Conservation (phyloP, 1,140 invertebrate genomes). For the Callitettix versicolor region DNA sequence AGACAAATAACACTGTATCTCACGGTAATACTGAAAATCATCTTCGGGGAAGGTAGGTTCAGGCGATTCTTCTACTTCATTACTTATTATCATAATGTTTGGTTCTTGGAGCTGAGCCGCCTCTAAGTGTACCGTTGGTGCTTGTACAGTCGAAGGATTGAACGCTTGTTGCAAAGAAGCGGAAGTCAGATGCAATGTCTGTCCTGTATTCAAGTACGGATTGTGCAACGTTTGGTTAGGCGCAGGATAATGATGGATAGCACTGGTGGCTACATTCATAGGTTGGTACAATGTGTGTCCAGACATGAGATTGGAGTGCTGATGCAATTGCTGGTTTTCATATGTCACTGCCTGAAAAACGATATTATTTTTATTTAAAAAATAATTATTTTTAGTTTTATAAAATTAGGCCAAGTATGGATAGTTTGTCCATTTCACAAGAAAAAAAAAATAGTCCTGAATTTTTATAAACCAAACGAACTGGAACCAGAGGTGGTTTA, state of each 20-base stretch:
- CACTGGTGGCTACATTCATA: constrained; percentile 6
- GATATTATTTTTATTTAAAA: neutral
- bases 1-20: constrained; percentile 19
- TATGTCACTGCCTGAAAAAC: constrained; percentile 6
- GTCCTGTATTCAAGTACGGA: neutral
- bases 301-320: neutral
- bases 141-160: neutral
- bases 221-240: constrained; percentile 5
- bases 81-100: neutral
- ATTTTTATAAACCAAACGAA: too few relatives aligned
- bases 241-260: neutral
- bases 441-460: too few relatives aligned
- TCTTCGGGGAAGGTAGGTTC: constrained; percentile 13
- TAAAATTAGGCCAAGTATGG: too few relatives aligned
- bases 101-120: neutral
- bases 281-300: constrained; percentile 7
- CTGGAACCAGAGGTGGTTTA: too few relatives aligned
- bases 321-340: neutral
- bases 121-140: neutral
- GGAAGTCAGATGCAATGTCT: too few relatives aligned
- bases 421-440: too few relatives aligned
- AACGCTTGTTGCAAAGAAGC: too few relatives aligned
- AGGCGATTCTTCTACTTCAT: neutral
- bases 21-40: constrained; percentile 21
- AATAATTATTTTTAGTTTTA: too few relatives aligned